These are phyloP conservation scores for Nothoprocta pentlandii DNA, from an alignment of 2,113 vertebrate species.

Conservation along the genomic window DNA sequence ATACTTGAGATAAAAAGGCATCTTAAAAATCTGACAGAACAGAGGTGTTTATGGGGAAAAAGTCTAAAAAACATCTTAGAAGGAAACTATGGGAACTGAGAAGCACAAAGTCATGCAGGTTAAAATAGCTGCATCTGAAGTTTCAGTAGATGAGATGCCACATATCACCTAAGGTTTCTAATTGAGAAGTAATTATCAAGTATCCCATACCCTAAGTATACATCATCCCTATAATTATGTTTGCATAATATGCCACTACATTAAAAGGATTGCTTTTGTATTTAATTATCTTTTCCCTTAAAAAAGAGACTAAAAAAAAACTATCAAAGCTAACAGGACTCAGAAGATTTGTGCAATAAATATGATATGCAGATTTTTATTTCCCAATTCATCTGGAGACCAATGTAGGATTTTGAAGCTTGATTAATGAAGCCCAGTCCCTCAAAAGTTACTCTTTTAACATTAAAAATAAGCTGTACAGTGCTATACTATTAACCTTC, in stretches of 20 bases:
- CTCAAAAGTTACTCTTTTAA: conserved; percentile 54
- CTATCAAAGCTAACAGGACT: conserved; percentile 81
- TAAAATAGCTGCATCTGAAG: background rate
- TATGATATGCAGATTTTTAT: conserved; percentile 79
- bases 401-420: conserved; percentile 76
- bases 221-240: conserved; percentile 72
- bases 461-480: conserved; percentile 32
- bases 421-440: conserved; percentile 74
- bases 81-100: background rate
- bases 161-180: background rate
- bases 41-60: background rate
- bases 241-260: conserved; percentile 44
- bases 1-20: background rate
- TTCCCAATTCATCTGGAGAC: conserved; percentile 74
- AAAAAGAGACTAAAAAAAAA: conserved; percentile 60
- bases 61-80: background rate
- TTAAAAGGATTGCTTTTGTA: conserved; percentile 75
- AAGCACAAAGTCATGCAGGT: background rate
- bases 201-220: background rate
- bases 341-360: conserved; percentile 80
- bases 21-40: background rate
- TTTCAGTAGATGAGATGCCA: background rate
- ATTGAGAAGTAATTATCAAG: background rate
- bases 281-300: conserved; percentile 61
- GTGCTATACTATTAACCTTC: background rate